These are phyloP conservation scores for Drosophila tsacasi DNA, from an alignment of 1,140 invertebrate species.

Conservation along the genomic window DNA sequence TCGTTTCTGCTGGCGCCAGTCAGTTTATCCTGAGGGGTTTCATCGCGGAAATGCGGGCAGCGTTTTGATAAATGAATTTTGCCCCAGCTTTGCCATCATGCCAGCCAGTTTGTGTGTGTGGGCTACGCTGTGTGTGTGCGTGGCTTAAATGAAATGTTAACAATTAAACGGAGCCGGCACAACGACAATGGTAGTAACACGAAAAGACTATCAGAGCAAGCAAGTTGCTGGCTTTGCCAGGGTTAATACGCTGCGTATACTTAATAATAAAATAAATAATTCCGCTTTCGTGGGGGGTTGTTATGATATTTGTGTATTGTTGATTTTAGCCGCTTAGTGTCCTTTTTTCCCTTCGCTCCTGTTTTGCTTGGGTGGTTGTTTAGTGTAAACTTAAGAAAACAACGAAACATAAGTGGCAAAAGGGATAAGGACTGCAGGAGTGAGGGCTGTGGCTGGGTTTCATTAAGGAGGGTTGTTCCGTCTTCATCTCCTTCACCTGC, in stretches of 20 bases:
- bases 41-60: conserved; percentile 76
- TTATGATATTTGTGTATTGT: conserved; percentile 49
- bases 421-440: conserved; percentile 49
- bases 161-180: conserved; percentile 75
- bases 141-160: conserved; percentile 82
- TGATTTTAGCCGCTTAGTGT: conserved; percentile 36
- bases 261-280: conserved; percentile 72
- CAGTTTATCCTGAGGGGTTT: conserved; percentile 65
- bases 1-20: conserved; percentile 75
- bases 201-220: conserved; percentile 75
- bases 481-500: conserved; percentile 14
- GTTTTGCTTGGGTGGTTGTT: conserved; percentile 48
- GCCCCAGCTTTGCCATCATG: conserved; percentile 27
- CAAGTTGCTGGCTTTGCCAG: conserved; percentile 42
- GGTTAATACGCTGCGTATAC: conserved; percentile 66
- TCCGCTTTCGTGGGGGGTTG: conserved; percentile 37
- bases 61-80: conserved; percentile 81
- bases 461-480: conserved; percentile 56
- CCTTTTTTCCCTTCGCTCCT: conserved; percentile 4
- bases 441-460: conserved; percentile 24
- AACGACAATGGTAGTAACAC: conserved; percentile 63
- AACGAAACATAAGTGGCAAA: conserved; percentile 64
- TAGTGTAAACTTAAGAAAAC: conserved; percentile 74
- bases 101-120: background rate
- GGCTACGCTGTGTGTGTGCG: conserved; percentile 18